These are phyloP conservation scores for Synanthedon myopaeformis DNA, from an alignment of 2,888 invertebrate genomes.

Conservation along the genomic window DNA sequence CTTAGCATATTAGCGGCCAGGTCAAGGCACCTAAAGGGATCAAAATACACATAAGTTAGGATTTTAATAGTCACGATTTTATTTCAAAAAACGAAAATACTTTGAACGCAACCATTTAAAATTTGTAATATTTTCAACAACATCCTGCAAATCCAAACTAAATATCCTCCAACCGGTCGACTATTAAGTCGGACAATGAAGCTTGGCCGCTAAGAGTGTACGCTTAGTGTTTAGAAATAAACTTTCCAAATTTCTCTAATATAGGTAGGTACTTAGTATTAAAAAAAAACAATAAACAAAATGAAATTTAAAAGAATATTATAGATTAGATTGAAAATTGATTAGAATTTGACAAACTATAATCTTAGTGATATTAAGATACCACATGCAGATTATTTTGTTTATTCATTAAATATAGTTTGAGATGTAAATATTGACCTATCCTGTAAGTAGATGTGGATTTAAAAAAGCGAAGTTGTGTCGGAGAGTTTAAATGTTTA, in stretches of 20 bases:
- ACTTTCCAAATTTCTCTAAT: conserved; percentile 26
- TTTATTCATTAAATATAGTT: conserved; percentile 30
- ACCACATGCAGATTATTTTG: conserved; percentile 45
- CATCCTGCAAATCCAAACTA: too few species aligned
- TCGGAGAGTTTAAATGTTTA: conserved; percentile 22
- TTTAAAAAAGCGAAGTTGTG: conserved; percentile 2
- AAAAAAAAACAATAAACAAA: conserved; percentile 14
- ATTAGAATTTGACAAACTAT: conserved; percentile 22
- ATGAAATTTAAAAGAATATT: conserved; percentile 31
- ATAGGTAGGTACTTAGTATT: conserved; percentile 18
- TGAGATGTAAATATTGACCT: conserved; percentile 27
- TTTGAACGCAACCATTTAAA: too few species aligned
- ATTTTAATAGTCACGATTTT: too few species aligned
- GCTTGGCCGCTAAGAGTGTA: too few species aligned
- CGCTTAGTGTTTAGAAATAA: conserved; percentile 16
- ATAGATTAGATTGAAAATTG: conserved; percentile 25
- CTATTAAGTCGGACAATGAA: too few species aligned
- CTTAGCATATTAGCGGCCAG: too few species aligned
- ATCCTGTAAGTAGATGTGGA: conserved; percentile 11
- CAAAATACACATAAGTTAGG: too few species aligned
- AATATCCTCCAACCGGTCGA: too few species aligned
- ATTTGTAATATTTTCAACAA: too few species aligned
- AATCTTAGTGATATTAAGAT: neutral
- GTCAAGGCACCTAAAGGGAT: too few species aligned
- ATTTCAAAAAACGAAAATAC: too few species aligned